These are phyloP conservation scores for Grammomys surdaster DNA, from an alignment of 2,113 vertebrate genomes.

Conservation along the genomic window DNA sequence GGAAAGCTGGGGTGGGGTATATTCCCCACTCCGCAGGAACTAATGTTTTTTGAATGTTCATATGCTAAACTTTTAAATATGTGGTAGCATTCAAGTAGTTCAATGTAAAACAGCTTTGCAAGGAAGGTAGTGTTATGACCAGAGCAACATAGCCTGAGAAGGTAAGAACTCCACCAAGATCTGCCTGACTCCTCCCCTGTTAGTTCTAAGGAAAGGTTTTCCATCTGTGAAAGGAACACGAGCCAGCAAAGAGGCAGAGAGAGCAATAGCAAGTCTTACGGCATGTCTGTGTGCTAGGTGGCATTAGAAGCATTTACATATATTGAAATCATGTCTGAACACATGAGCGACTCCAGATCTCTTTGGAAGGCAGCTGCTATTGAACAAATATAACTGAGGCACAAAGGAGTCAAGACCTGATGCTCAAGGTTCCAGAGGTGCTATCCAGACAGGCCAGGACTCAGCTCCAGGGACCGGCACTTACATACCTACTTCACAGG, in stretches of 20 bases:
- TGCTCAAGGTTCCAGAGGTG: neutral
- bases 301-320: neutral
- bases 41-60: conserved; percentile 20
- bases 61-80: neutral
- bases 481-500: neutral
- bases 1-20: neutral
- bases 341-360: neutral
- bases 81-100: neutral
- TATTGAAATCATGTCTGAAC: neutral
- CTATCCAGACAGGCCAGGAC: neutral
- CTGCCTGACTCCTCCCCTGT: neutral
- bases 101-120: neutral
- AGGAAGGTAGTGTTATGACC: neutral
- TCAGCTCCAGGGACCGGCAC: neutral
- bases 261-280: neutral
- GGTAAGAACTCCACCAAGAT: neutral
- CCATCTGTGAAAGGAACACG: neutral
- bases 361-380: neutral
- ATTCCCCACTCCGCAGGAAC: neutral
- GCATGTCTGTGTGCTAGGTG: neutral
- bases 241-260: neutral
- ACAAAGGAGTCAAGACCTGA: neutral
- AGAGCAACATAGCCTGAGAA: neutral
- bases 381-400: neutral
- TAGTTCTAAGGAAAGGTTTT: neutral